Percentiles rank a stretch among this genome's conserved stretches.
Conservation (phyloP, 2,888 invertebrate genomes). For the Priocnemis perturbator region DNA sequence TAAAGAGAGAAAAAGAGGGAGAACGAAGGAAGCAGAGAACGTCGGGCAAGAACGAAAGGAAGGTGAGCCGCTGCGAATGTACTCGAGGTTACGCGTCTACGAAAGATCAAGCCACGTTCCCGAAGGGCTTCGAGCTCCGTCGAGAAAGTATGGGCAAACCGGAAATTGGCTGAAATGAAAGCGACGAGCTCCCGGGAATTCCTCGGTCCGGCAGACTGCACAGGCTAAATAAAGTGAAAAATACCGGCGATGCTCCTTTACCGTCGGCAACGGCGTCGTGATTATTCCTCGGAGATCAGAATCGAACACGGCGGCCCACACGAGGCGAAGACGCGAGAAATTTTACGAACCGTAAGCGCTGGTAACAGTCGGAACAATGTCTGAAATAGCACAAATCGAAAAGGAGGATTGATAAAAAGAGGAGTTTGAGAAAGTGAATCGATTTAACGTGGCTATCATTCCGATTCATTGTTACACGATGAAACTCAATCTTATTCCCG, state of each 20-base stretch:
- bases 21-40: too few species aligned
- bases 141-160: slow-evolving; percentile 31
- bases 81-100: not conserved
- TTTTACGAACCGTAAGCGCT: too few species aligned
- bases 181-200: slow-evolving; percentile 30
- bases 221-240: slow-evolving; percentile 45
- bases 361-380: too few species aligned
- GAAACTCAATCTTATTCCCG: too few species aligned
- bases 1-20: too few species aligned
- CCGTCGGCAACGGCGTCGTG: not conserved
- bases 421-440: too few species aligned
- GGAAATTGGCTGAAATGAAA: slow-evolving; percentile 60
- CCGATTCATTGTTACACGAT: too few species aligned
- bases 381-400: too few species aligned
- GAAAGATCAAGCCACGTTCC: slow-evolving; percentile 10
- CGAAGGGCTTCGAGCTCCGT: slow-evolving; percentile 18
- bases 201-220: slow-evolving; percentile 1
- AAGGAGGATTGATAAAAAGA: too few species aligned
- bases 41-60: too few species aligned
- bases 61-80: not conserved
- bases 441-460: too few species aligned
- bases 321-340: not conserved
- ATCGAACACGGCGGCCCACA: not conserved
- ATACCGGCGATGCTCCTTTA: slow-evolving; percentile 5
- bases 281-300: slow-evolving; percentile 23